Evolutionary conservation across 2,797 vertebrate species (phyloP), one percentile per base, ranked within the genome.

Genomic region (Poecile montanus): DNA sequence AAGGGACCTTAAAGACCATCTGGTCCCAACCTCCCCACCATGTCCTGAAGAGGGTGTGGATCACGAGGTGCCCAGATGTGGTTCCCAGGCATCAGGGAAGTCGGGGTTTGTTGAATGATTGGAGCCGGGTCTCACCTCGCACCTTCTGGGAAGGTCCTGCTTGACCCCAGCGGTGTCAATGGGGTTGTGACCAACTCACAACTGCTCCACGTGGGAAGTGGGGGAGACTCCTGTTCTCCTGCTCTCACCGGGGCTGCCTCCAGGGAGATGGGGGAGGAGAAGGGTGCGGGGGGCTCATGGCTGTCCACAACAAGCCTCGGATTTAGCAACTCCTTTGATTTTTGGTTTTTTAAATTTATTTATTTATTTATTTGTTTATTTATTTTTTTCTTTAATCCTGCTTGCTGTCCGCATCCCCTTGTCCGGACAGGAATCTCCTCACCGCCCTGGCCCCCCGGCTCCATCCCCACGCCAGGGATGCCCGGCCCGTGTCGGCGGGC

Each of bases 91-190:
- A 11, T 2, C 0, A 0, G 26, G 16, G 29, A 38, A 17, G 19
- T 3, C 0, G 2, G n/a, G 18, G 50, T 36, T 16, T 12, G 10
- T 7, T 4, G n/a, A 8, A 22, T 7, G 42, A 27, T 8, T 22
- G 65, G 61, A 48, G 30, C 44, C 19, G 54, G 47, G 12, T 38
- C 56, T 77, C 56, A 53, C 20, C 70, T 56, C 2, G 17, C 38
- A n/a, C n/a, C 45, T 38, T n/a, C 66, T 65, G 58, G 26, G 21
- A 32, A 36, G n/a, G 22, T 25, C 48, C 61, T 21, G 30, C 48
- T n/a, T 20, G 53, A 40, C 36, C 42, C 16, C 9, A 4, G 60
- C 8, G 19, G 6, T 21, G 27, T 1, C 20, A 19, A 0, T 1
- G 21, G 66, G 29, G 26, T 73, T 6, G 22, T 23, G 12, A 21